These are phyloP conservation scores for Pterostichus niger DNA, from an alignment of 2,888 invertebrate species.

Conservation along the genomic window DNA sequence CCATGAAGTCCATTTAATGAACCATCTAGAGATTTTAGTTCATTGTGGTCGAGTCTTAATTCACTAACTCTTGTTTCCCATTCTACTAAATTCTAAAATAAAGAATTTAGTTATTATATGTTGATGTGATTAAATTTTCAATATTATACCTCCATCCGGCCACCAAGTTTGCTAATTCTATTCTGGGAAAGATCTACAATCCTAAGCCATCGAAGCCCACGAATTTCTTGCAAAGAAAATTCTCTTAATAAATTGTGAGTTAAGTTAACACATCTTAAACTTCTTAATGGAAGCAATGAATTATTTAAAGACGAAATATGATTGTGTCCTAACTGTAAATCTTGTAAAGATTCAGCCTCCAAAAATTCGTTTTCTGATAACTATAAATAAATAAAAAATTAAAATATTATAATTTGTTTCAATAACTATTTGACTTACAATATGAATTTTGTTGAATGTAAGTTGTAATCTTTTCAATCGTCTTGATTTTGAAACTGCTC, in stretches of 20 bases:
- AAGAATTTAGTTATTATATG: constrained; percentile 70
- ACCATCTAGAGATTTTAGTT: constrained; percentile 85
- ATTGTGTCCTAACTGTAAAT: constrained; percentile 87
- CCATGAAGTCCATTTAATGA: constrained; percentile 88
- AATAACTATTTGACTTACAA: constrained; percentile 78
- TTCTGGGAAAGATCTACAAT: constrained; percentile 89
- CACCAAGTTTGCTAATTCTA: constrained; percentile 83
- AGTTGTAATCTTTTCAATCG: constrained; percentile 84
- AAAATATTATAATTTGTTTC: constrained; percentile 47
- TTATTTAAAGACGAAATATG: constrained; percentile 85
- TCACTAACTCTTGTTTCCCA: constrained; percentile 86
- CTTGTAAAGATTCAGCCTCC: constrained; percentile 84
- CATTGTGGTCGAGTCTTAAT: constrained; percentile 87
- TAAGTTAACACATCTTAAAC: constrained; percentile 85
- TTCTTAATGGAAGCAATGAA: constrained; percentile 84
- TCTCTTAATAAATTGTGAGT: constrained; percentile 87
- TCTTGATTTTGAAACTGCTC: constrained; percentile 85
- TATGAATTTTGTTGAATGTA: constrained; percentile 87
- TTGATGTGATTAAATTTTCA: not conserved
- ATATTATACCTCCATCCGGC: constrained; percentile 82
- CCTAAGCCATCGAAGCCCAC: constrained; percentile 85
- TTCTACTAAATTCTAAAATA: constrained; percentile 86
- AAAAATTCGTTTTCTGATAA: constrained; percentile 87
- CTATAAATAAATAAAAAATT: constrained; percentile 75
- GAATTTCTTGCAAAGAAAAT: constrained; percentile 89